phyloP scores from a whole-genome alignment of 2,888 invertebrate species.

The Abrostola triplasia region DNA sequence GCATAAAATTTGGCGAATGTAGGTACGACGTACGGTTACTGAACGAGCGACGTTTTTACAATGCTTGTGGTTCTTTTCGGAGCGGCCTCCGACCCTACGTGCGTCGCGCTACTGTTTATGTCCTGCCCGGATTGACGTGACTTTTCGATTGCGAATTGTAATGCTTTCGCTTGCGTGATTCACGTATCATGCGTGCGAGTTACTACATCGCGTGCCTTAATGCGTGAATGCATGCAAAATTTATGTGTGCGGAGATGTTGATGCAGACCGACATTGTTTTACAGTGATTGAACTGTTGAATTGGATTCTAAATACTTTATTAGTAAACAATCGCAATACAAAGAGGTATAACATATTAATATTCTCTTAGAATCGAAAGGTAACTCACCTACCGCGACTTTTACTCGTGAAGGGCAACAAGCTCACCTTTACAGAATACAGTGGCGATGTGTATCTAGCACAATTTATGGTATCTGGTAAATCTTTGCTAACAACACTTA shows the following conservation, averaged over 20 bases:
- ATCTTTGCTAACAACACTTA: background rate
- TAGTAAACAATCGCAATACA: constrained; percentile 26
- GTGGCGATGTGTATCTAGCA: background rate
- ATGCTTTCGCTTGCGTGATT: constrained; percentile 33
- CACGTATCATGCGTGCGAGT: constrained; percentile 28
- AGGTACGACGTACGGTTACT: constrained; percentile 67
- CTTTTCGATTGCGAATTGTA: constrained; percentile 35
- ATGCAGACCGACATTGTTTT: constrained; percentile 31
- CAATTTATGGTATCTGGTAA: background rate
- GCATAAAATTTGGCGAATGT: constrained; percentile 80
- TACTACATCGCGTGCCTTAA: constrained; percentile 37
- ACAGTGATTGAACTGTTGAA: constrained; percentile 36
- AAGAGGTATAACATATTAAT: constrained; percentile 5
- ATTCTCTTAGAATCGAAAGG: background rate
- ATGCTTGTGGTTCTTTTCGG: constrained; percentile 64
- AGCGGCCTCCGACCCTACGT: constrained; percentile 31
- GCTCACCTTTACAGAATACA: background rate
- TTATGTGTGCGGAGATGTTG: constrained; percentile 24
- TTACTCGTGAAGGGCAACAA: background rate
- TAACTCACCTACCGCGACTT: background rate
- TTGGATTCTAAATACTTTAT: constrained; percentile 18
- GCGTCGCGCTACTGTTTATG: constrained; percentile 39
- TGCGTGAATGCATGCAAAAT: constrained; percentile 37
- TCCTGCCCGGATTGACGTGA: constrained; percentile 48
- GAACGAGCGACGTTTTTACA: constrained; percentile 67